A percentile compares a stretch with the other conserved stretches of the same genome.
These are phyloP conservation scores for Sebastes melanostomus DNA, from an alignment of 2,797 vertebrate genomes.

Conservation along the genomic window DNA sequence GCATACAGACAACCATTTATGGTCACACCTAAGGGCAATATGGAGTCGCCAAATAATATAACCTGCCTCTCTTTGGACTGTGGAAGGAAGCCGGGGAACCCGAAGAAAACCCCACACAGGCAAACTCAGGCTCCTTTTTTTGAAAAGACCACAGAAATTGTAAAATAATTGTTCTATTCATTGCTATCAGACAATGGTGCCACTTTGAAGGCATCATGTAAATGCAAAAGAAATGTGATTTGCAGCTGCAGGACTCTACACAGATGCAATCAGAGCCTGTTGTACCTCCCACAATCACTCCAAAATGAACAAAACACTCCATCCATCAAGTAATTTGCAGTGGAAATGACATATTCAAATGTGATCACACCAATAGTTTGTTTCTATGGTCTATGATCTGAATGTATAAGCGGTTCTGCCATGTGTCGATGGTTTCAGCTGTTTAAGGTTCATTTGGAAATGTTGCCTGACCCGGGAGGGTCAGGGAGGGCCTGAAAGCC, in stretches of 20 bases:
- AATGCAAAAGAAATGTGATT: background rate
- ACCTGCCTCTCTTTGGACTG: too few species aligned
- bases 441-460: background rate
- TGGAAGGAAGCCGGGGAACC: too few species aligned
- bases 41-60: too few species aligned
- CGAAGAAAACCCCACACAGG: too few species aligned
- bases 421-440: background rate
- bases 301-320: background rate
- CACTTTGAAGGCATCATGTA: background rate
- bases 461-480: background rate
- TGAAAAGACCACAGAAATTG: background rate
- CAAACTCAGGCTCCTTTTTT: too few species aligned
- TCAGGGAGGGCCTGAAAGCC: too few species aligned
- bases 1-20: too few species aligned
- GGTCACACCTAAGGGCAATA: too few species aligned
- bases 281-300: background rate
- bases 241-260: constrained; percentile 7
- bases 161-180: background rate
- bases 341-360: background rate
- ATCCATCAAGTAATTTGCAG: background rate
- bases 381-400: background rate
- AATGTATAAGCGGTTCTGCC: background rate
- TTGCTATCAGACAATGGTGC: background rate
- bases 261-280: constrained; percentile 9
- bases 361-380: background rate